Evolutionary conservation across 2,888 invertebrate species (phyloP).

Genomic region (Nemotelus nigrinus): DNA sequence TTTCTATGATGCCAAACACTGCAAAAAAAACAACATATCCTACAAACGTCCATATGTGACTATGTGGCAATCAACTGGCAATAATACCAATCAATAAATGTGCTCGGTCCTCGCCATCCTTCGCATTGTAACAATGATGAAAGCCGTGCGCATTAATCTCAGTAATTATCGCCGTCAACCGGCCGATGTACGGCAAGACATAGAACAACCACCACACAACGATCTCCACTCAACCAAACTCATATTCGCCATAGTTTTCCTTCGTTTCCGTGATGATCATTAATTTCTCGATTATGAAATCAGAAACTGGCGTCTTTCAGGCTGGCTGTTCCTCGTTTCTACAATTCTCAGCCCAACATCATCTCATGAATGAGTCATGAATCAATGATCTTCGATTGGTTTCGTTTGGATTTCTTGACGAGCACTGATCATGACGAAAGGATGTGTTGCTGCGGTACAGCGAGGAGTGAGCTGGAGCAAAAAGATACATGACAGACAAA

Average conservation of each 20-base stretch:
- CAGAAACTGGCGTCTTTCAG: constrained; percentile 33
- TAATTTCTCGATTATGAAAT: constrained; percentile 37
- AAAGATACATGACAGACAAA: not conserved
- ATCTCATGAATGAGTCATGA: constrained; percentile 23
- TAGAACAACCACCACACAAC: too few relatives aligned
- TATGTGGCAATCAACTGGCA: too few relatives aligned
- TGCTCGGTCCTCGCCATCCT: too few relatives aligned
- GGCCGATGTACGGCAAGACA: too few relatives aligned
- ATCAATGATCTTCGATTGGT: constrained; percentile 15
- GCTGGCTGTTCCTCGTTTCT: not conserved
- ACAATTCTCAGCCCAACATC: not conserved
- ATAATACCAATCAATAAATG: too few relatives aligned
- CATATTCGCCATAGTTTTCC: constrained; percentile 16
- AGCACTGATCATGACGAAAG: constrained; percentile 21
- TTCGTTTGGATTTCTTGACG: not conserved
- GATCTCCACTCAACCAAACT: not conserved
- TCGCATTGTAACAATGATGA: too few relatives aligned
- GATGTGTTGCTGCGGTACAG: not conserved
- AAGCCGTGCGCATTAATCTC: too few relatives aligned
- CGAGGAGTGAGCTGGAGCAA: too few relatives aligned
- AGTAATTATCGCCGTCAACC: too few relatives aligned
- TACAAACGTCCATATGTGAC: too few relatives aligned
- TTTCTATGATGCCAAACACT: too few relatives aligned
- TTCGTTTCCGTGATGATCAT: constrained; percentile 29
- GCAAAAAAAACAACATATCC: too few relatives aligned